Evolutionary conservation across 2,888 invertebrate genomes (phyloP).

Genomic region (Ditula angustiorana): DNA sequence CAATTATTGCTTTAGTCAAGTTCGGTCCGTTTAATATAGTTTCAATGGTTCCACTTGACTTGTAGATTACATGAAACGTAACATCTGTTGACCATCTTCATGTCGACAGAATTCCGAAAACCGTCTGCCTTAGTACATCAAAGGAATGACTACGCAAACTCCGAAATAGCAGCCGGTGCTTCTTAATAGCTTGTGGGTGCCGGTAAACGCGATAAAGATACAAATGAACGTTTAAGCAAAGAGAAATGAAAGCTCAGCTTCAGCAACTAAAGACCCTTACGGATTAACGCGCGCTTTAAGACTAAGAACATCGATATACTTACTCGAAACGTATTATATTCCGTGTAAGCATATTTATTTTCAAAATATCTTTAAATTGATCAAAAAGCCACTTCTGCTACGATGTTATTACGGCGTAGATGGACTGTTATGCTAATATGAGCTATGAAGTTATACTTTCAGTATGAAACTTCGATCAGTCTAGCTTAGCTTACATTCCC

Average conservation of each 20-base stretch:
- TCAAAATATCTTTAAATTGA: background rate
- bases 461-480: too few species aligned
- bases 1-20: background rate
- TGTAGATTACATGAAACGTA: slow-evolving; percentile 44
- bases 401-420: too few species aligned
- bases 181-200: slow-evolving; percentile 40
- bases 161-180: slow-evolving; percentile 36
- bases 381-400: too few species aligned
- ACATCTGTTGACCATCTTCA: slow-evolving; percentile 40
- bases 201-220: slow-evolving; percentile 42
- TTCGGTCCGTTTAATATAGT: slow-evolving; percentile 7
- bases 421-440: too few species aligned
- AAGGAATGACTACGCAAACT: slow-evolving; percentile 34
- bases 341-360: background rate
- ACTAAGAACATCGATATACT: background rate
- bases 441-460: too few species aligned
- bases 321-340: background rate
- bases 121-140: slow-evolving; percentile 43
- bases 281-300: slow-evolving; percentile 10
- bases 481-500: too few species aligned
- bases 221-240: slow-evolving; percentile 44
- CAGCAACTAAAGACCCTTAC: slow-evolving; percentile 23
- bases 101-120: slow-evolving; percentile 42
- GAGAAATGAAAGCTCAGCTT: slow-evolving; percentile 14
- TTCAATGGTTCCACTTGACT: slow-evolving; percentile 40